Conservation (phyloP, 2,888 invertebrate species). For the Megaustenia siamemsis region DNA sequence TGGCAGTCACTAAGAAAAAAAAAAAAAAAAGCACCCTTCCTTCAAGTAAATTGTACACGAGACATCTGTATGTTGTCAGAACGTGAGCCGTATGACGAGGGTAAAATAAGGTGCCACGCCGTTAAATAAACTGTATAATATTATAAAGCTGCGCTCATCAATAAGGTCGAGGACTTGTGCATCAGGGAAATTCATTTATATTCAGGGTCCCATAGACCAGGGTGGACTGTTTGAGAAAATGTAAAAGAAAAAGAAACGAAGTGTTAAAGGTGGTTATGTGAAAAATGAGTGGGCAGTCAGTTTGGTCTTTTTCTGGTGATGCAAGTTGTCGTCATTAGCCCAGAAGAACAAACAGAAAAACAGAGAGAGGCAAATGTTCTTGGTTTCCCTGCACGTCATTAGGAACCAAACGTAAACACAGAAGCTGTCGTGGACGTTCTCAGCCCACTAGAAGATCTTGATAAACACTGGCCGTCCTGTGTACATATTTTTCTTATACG, state of each 20-base stretch:
- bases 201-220: too few species aligned
- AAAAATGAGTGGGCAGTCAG: not conserved
- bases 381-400: slow-evolving; percentile 22
- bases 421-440: not conserved
- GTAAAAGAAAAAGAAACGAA: not conserved
- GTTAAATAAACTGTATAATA: slow-evolving; percentile 30
- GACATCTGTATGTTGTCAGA: slow-evolving; percentile 17
- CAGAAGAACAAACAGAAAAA: slow-evolving; percentile 1
- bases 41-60: not conserved
- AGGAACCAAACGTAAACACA: slow-evolving; percentile 26
- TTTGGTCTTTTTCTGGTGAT: not conserved
- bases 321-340: slow-evolving; percentile 33
- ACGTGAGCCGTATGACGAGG: slow-evolving; percentile 2
- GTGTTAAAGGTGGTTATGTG: not conserved
- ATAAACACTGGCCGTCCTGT: slow-evolving; percentile 20
- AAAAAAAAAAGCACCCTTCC: not conserved
- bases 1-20: too few species aligned
- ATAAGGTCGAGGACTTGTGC: not conserved
- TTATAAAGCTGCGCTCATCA: not conserved
- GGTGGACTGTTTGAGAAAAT: not conserved
- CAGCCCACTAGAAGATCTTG: not conserved
- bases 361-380: slow-evolving; percentile 24
- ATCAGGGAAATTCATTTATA: not conserved
- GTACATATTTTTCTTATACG: slow-evolving; percentile 42
- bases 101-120: not conserved